These are phyloP conservation scores for Brachionus angularis DNA, from an alignment of 1,140 invertebrate genomes.

Conservation along the genomic window DNA sequence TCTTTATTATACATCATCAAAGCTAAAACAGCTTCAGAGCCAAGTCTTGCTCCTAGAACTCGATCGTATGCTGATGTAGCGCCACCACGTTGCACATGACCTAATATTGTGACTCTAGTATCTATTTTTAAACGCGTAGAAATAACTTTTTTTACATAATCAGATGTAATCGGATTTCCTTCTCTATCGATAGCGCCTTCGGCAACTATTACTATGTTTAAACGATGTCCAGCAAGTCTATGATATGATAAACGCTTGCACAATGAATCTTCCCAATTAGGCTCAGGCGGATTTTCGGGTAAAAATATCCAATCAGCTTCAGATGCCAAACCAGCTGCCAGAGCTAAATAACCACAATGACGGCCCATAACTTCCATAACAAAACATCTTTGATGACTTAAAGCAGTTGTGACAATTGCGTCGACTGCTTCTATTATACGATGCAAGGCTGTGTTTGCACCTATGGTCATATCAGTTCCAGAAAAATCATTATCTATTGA, in stretches of 20 bases:
- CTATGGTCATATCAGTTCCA: constrained; percentile 98
- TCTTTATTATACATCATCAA: constrained; percentile 91
- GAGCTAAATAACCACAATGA: constrained; percentile 95
- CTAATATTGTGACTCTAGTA: constrained; percentile 91
- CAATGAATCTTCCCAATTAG: constrained; percentile 79
- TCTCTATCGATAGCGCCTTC: constrained; percentile 94
- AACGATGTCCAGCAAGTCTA: constrained; percentile 78
- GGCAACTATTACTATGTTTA: constrained; percentile 97
- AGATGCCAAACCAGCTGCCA: constrained; percentile 72
- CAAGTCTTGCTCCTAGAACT: constrained; percentile 96
- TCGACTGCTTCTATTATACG: constrained; percentile 97
- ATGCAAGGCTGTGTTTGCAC: constrained; percentile 93
- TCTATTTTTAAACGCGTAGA: constrained; percentile 88
- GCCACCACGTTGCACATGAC: constrained; percentile 95
- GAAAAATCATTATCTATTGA: constrained; percentile 99
- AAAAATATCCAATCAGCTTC: constrained; percentile 78
- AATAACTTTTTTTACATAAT: constrained; percentile 76
- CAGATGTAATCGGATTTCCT: constrained; percentile 85
- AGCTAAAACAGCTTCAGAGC: constrained; percentile 94
- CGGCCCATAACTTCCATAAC: constrained; percentile 99
- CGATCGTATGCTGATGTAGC: constrained; percentile 98
- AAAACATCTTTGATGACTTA: constrained; percentile 95
- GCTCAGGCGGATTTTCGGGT: constrained; percentile 87
- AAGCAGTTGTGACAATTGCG: constrained; percentile 93
- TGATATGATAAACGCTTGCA: constrained; percentile 73